A percentile compares a stretch with the other conserved stretches of the same genome.
Conservation (phyloP, 1,140 invertebrate species). For the Harpegnathos saltator region DNA sequence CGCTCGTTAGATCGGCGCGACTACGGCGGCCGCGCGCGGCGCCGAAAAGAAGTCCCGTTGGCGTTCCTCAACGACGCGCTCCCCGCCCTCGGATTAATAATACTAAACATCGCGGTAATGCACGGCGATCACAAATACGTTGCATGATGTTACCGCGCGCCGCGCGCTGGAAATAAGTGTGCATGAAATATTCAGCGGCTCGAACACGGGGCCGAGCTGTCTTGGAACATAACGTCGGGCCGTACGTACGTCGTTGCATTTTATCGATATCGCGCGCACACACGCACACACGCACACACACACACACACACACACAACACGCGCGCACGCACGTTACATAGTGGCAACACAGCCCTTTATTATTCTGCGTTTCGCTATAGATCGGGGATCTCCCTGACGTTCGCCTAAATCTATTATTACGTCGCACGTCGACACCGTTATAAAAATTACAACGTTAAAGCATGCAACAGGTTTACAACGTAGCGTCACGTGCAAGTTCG, state of each 20-base stretch:
- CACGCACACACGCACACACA: not conserved
- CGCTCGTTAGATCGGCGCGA: conserved; percentile 14
- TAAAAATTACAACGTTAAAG: conserved; percentile 41
- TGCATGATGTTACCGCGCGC: conserved; percentile 6
- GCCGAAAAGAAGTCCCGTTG: not conserved
- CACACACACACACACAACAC: no score
- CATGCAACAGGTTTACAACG: conserved; percentile 24
- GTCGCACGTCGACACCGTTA: not conserved
- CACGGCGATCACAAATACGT: conserved; percentile 33
- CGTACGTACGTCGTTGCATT: conserved; percentile 36
- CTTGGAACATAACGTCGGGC: conserved; percentile 20
- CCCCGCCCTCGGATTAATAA: not conserved
- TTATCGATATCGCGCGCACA: conserved; percentile 35
- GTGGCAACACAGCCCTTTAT: not conserved
- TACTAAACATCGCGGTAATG: conserved; percentile 32
- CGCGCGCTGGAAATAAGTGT: conserved; percentile 36
- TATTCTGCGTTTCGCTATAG: conserved; percentile 34
- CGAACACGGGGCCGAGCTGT: no score
- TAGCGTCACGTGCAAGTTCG: not conserved
- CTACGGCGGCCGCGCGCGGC: no score
- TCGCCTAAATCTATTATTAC: conserved; percentile 40
- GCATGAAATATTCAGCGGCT: conserved; percentile 47
- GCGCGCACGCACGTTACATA: not conserved
- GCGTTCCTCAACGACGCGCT: conserved; percentile 25
- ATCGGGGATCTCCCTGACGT: conserved; percentile 28